Evolutionary conservation across 2,797 vertebrate species (phyloP), one percentile per base, ranked within the genome.

Genomic region (Kryptolebias ocellatus): DNA sequence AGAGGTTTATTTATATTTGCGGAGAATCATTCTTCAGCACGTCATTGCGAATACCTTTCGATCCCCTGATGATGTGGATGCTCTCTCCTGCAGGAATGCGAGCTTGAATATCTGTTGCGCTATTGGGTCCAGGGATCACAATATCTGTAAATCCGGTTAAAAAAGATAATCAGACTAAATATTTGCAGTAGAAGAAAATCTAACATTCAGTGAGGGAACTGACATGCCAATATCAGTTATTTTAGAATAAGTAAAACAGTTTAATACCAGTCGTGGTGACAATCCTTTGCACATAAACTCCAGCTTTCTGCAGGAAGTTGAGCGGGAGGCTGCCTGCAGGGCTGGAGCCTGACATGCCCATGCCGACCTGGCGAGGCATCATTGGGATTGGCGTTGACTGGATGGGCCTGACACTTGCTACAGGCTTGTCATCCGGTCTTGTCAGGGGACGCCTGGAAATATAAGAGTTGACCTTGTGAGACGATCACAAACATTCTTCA

Each of bases 381-480:
- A 99, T 99, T 70, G 98, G 98, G 85, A 99, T 97, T 2, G 98
- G 98, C 0, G 98, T 99, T 44, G 98, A 98, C 87, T 99, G 98
- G 82, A 99, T 96, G 29, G 98, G 98, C 68, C 96, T 94, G 72
- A 99, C 97, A 0, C 97, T 99, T 56, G 98, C 98, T 78, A 98
- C 96, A 0, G 98, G 97, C 87, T 98, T 97, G 79, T 99, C 97
- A 63, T 99, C 97, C 7, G 94, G 93, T 83, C 97, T 95, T 31
- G 93, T 87, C 60, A 93, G 86, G 60, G 95, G 94, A 62, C 96
- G 95, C 97, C 97, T 99, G 61, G 16, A 77, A 74, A 80, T 42
- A 55, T 6, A 51, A 10, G 31, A 42, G 11, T 3, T 39, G 37
- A 39, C 10, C 37, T 39, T 39, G 37, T 39, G 11, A 39, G 37